Base-by-base conservation (phyloP, 2,113 vertebrate genomes). In the Microcebus tavaratra region DNA sequence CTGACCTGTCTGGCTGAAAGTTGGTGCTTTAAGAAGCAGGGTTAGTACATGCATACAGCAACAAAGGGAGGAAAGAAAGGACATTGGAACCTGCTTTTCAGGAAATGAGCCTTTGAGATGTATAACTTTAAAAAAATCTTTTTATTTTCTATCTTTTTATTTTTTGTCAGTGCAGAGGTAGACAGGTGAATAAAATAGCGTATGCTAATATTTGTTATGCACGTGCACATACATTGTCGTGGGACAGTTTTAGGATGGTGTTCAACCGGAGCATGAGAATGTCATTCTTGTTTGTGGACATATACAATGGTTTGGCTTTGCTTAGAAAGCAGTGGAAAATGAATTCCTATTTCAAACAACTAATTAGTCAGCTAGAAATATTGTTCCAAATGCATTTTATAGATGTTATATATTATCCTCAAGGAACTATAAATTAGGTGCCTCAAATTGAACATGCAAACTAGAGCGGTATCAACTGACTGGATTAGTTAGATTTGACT, bases 381-480 rank as follows among this genome's bases (percentile, higher is more conserved):
- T 48, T 79, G 68, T 25, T n/a, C 42, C 93, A 97, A 92, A 81
- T 91, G 45, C 68, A 61, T 96, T 97, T 93, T 80, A 75, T 18
- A 73, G 57, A 20, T 11, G 12, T 73, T 63, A 10, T 13, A 2
- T 67, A 18, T 87, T 90, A 65, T 83, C 90, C 15, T 92, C 92
- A 79, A 91, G 83, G 75, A 94, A 57, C 31, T 65, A 57, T 92
- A 90, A 68, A 72, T 50, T 92, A 79, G 29, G 8, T 31, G 29
- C 68, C 63, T 85, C 34, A 21, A 36, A 85, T 8, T 59, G 70
- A 72, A 88, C 72, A 50, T 68, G 27, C 23, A 90, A 34, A 39
- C 70, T 83, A 81, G 75, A 95, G 48, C 55, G 29, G 3, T 55
- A 72, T 72, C 70, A 88, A 50, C 18, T 75, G 50, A 42, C 53